Percentiles rank a stretch among this genome's conserved stretches.
These are phyloP conservation scores for Sinocyclocheilus grahami DNA, from an alignment of 2,113 vertebrate genomes.

Conservation along the genomic window DNA sequence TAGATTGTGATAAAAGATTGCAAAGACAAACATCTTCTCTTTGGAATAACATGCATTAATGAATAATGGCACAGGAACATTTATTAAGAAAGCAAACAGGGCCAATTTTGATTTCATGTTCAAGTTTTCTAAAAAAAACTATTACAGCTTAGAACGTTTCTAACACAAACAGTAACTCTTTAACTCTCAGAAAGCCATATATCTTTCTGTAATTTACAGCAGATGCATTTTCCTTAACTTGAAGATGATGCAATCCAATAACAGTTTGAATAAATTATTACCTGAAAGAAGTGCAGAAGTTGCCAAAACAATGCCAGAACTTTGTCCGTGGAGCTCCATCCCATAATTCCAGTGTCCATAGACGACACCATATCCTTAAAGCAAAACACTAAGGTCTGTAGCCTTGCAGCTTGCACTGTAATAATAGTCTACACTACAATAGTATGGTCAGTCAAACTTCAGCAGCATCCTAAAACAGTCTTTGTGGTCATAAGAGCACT, in stretches of 20 bases:
- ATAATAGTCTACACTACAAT: background rate
- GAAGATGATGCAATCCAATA: background rate
- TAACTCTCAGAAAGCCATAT: background rate
- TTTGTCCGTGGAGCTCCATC: conserved; percentile 7
- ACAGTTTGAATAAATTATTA: background rate
- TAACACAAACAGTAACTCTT: background rate
- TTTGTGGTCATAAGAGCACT: conserved; percentile 4
- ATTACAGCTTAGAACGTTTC: background rate
- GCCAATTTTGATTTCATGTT: background rate
- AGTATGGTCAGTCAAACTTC: background rate
- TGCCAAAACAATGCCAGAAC: conserved; percentile 17
- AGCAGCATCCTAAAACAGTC: conserved; percentile 15
- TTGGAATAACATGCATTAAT: background rate
- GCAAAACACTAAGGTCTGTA: too few species aligned
- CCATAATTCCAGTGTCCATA: conserved; percentile 1
- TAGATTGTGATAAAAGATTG: background rate
- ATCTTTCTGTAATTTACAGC: background rate
- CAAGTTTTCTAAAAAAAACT: background rate
- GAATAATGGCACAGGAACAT: background rate
- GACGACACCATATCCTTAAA: background rate
- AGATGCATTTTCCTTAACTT: background rate
- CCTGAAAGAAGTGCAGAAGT: conserved; percentile 20
- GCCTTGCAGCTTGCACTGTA: conserved; percentile 3
- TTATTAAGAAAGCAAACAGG: background rate
- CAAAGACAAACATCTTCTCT: too few species aligned